Conservation (phyloP, 2,113 vertebrate genomes). For the Scomber japonicus region DNA sequence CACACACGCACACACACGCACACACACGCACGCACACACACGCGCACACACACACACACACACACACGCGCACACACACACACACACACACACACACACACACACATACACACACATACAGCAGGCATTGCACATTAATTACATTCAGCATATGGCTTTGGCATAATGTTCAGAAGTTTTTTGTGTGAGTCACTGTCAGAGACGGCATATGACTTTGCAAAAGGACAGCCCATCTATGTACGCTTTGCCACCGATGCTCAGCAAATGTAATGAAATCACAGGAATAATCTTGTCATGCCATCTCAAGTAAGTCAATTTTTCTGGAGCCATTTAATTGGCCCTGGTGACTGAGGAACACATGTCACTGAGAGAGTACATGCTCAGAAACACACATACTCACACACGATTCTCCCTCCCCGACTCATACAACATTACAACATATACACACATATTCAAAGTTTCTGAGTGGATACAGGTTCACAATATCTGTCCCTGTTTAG, state of each 20-base stretch:
- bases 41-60: conserved; percentile 8
- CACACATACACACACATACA: conserved; percentile 24
- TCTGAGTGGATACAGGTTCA: conserved; percentile 38
- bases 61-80: conserved; percentile 15
- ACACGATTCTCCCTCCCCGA: neutral
- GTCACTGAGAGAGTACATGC: conserved; percentile 1
- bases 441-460: conserved; percentile 53
- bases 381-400: neutral
- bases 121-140: conserved; percentile 49
- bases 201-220: conserved; percentile 44
- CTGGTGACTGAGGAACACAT: conserved; percentile 1
- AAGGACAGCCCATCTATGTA: conserved; percentile 24
- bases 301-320: conserved; percentile 39
- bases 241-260: conserved; percentile 8
- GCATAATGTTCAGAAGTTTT: conserved; percentile 69
- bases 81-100: neutral
- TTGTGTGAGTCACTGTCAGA: conserved; percentile 62
- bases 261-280: conserved; percentile 36
- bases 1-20: conserved; percentile 13
- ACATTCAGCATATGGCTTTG: conserved; percentile 70
- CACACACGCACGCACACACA: neutral
- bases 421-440: conserved; percentile 17
- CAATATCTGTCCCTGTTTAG: conserved; percentile 22
- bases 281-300: conserved; percentile 22
- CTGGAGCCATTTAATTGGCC: conserved; percentile 22